A percentile compares a stretch with the other conserved stretches of the same genome.
Evolutionary conservation across 2,797 vertebrate species (phyloP).

Genomic region (Nannoperca australis): DNA sequence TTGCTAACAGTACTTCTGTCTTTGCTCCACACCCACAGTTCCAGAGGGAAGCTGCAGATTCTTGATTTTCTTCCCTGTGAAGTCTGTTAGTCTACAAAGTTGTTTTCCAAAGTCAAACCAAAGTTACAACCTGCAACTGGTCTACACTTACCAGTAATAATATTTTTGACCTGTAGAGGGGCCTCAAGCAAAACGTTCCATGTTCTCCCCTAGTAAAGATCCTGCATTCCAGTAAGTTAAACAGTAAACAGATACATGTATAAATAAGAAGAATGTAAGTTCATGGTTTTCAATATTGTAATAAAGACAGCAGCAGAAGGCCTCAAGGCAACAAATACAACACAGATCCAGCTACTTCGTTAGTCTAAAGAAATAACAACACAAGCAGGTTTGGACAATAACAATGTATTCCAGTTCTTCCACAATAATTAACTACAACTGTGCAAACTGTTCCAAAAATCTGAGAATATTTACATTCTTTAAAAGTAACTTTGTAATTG

Average conservation of each 20-base stretch:
- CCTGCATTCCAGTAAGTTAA: not conserved
- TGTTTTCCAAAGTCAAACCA: conserved; percentile 10
- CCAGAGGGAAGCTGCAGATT: not conserved
- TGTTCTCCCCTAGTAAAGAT: not conserved
- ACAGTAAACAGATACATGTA: not conserved
- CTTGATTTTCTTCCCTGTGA: not conserved
- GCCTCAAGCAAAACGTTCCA: conserved; percentile 42
- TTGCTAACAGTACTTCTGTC: not conserved
- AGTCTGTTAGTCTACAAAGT: not conserved
- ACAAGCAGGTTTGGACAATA: not conserved
- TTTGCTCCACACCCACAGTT: not conserved
- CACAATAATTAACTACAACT: not conserved
- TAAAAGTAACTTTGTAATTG: not conserved
- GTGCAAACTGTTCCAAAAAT: not conserved
- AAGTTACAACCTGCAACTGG: conserved; percentile 8
- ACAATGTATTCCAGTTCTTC: not conserved
- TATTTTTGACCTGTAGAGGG: conserved; percentile 61
- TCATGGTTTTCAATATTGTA: not conserved
- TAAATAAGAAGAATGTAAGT: not conserved
- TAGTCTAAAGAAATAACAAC: too few species aligned
- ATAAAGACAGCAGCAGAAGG: not conserved
- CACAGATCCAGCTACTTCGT: not conserved
- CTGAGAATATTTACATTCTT: not conserved
- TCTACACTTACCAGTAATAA: conserved; percentile 29
- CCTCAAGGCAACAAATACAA: not conserved